Conservation (phyloP, 2,113 vertebrate species). For the Ophthalmolycus amberensis region DNA sequence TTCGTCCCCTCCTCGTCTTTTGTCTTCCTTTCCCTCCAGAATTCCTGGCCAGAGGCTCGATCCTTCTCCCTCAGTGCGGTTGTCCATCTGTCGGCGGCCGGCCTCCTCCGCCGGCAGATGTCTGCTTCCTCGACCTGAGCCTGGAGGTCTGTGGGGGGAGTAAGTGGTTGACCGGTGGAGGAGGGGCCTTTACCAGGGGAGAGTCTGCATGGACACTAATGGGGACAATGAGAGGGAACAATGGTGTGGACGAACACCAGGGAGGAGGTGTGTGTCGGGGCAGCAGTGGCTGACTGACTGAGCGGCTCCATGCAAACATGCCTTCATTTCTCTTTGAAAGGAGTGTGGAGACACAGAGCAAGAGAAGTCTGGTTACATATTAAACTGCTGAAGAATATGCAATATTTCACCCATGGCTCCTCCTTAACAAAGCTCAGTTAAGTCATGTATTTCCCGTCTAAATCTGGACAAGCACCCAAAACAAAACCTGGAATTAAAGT, state of each 20-base stretch:
- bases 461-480: no score
- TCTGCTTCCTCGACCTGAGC: constrained; percentile 42
- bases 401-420: neutral
- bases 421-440: neutral
- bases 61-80: constrained; percentile 35
- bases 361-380: neutral
- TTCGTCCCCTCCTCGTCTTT: constrained; percentile 60
- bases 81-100: constrained; percentile 74
- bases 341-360: neutral
- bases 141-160: constrained; percentile 10
- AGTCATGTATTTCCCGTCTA: neutral
- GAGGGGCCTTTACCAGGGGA: constrained; percentile 26
- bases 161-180: constrained; percentile 19
- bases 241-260: constrained; percentile 50
- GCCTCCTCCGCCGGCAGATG: constrained; percentile 66
- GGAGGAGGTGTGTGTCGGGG: constrained; percentile 17
- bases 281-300: constrained; percentile 19
- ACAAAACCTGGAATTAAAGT: neutral
- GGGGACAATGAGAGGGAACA: constrained; percentile 50
- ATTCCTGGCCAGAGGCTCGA: constrained; percentile 61
- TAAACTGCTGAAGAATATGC: neutral
- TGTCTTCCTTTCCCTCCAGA: constrained; percentile 75
- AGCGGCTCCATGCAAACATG: constrained; percentile 39
- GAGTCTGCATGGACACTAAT: constrained; percentile 49
- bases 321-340: constrained; percentile 6